phyloP scores from a whole-genome alignment of 92 coral and sea anemone species.

The Isaurus tuberculatus region DNA sequence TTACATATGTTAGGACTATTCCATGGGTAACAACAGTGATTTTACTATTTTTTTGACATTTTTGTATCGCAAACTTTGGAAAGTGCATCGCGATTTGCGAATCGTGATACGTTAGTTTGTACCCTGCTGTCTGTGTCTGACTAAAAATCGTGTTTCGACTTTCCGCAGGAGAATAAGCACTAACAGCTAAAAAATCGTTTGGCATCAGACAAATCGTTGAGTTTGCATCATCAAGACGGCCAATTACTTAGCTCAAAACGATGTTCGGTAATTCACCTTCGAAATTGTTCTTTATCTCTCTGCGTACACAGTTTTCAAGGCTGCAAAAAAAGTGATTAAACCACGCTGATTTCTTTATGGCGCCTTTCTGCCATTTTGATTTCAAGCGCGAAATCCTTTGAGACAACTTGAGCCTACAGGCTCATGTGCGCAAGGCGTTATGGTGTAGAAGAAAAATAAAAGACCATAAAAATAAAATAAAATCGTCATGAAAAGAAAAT shows the following conservation, averaged over 20 bases:
- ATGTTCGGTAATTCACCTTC: slow-evolving; percentile 24
- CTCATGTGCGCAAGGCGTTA: not conserved
- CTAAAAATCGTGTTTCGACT: not conserved
- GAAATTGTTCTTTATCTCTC: slow-evolving; percentile 32
- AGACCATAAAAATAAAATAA: too few relatives aligned
- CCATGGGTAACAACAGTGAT: slow-evolving; percentile 40
- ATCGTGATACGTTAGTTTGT: slow-evolving; percentile 63
- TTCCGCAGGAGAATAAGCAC: not conserved
- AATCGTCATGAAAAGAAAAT: not conserved
- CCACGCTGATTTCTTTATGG: slow-evolving; percentile 30
- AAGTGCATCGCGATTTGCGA: slow-evolving; percentile 54
- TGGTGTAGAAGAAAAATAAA: too few relatives aligned
- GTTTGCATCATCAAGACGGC: slow-evolving; percentile 16
- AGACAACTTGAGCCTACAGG: not conserved
- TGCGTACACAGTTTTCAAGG: slow-evolving; percentile 33
- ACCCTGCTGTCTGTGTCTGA: not conserved
- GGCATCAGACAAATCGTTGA: slow-evolving; percentile 17
- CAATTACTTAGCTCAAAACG: slow-evolving; percentile 4
- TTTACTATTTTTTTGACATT: slow-evolving; percentile 56
- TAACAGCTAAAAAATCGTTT: slow-evolving; percentile 6
- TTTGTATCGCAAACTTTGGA: slow-evolving; percentile 49
- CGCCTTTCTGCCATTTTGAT: slow-evolving; percentile 8
- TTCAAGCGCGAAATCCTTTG: not conserved
- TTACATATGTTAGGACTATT: not conserved
- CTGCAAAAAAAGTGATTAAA: slow-evolving; percentile 32